Percentiles rank a stretch among this genome's conserved stretches.
Conservation (phyloP, 2,113 vertebrate genomes). For the Atrichornis clamosus region DNA sequence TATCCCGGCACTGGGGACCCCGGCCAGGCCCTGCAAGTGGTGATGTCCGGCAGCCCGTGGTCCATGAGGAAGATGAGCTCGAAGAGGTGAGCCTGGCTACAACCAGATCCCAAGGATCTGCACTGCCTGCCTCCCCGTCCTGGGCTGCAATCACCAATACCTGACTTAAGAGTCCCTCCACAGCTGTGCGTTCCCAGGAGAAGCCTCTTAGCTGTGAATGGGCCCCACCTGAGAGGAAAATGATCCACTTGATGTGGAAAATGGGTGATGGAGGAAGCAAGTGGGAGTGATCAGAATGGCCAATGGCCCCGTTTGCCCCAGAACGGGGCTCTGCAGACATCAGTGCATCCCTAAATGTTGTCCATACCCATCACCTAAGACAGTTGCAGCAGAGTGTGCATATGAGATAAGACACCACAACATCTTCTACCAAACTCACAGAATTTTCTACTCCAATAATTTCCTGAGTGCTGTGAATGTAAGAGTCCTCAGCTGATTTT, state of each 20-base stretch:
- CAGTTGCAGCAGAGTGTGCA: not conserved
- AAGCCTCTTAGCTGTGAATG: not conserved
- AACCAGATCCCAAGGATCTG: not conserved
- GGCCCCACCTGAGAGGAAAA: not conserved
- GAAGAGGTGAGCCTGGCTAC: rapidly evolving
- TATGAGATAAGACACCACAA: not conserved
- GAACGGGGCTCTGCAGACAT: not conserved
- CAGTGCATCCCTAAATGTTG: rapidly evolving
- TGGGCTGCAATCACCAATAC: not conserved
- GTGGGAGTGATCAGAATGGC: not conserved
- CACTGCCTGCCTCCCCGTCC: rapidly evolving
- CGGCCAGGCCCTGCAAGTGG: rapidly evolving
- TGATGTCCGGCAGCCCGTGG: rapidly evolving
- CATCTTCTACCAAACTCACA: not conserved
- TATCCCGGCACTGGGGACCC: not conserved
- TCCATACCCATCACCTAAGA: rapidly evolving
- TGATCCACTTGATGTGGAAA: not conserved
- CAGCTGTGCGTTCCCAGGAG: not conserved
- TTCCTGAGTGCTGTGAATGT: not conserved
- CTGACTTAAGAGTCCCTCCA: not conserved
- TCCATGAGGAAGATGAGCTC: rapidly evolving
- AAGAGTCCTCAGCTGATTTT: not conserved
- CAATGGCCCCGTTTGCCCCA: rapidly evolving
- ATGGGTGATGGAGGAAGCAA: not conserved
- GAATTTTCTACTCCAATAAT: not conserved